Evolutionary conservation across 2,113 vertebrate genomes (phyloP), one percentile per base, ranked within the genome.

Genomic region (Aegotheles bennettii): DNA sequence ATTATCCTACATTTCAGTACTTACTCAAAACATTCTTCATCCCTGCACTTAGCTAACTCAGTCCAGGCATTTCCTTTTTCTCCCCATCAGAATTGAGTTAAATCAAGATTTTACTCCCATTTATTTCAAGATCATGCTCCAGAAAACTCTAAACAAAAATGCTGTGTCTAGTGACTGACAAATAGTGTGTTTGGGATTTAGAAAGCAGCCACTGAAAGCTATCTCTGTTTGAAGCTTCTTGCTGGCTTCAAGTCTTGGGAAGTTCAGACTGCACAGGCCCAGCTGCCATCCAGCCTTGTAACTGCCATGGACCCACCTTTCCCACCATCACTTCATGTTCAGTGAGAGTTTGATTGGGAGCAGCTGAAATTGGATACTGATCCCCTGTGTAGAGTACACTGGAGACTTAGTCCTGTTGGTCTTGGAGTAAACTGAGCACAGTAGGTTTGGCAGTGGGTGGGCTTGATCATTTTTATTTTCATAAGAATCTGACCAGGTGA

Each of bases 281-380:
- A 69, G 48, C 35, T 68, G 42, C 56, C 8, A 13, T 15, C 29
- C 54, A 88, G 11, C 17, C 59, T 68, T 17, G 26, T 43, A 43
- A 17, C 13, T 0, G 9, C 24, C 24, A 33, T 33, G 60, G 42
- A 56, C 16, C 21, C 31, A 12, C 60, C 7, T 79, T 40, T 83
- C 16, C 63, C 0, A 0, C 31, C 1, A 3, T 45, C 56, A 31
- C 9, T 63, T 69, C 12, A 4, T 9, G 9, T 48, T 73, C 19
- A 4, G 28, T 12, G n/a, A 31, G 21, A 86, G 28, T 65, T 53
- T 1, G 2, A 10, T 7, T 40, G 42, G 40, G 54, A 57, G 31
- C 6, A 28, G 59, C 28, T 84, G 67, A 53, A 69, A 69, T 29
- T 0, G 0, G 56, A 20, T 16, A 11, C 7, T 9, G 25, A 28